A percentile compares a stretch with the other conserved stretches of the same genome.
These are phyloP conservation scores for Smithornis capensis DNA, from an alignment of 2,113 vertebrate genomes.

Conservation along the genomic window DNA sequence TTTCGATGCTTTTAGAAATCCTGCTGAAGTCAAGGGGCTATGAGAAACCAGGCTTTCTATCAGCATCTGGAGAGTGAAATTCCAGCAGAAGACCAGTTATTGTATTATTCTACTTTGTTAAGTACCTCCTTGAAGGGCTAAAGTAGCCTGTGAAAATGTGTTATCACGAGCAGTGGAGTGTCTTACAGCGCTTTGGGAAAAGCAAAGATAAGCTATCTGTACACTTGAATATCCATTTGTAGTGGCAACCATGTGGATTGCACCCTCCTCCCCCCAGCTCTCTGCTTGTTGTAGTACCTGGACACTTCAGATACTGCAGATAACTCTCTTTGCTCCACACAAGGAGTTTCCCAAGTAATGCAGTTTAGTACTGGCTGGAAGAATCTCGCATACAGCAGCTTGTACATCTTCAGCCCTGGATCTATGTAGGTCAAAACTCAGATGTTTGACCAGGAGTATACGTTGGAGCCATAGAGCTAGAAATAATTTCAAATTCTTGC, in stretches of 20 bases:
- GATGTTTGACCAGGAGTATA: neutral
- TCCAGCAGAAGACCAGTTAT: slow-evolving; percentile 16
- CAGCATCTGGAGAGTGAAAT: neutral
- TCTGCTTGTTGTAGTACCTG: neutral
- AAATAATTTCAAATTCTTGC: neutral
- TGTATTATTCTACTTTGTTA: slow-evolving; percentile 31
- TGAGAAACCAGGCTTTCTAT: slow-evolving; percentile 9
- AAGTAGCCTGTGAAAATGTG: slow-evolving; percentile 22
- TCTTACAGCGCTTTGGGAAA: slow-evolving; percentile 24
- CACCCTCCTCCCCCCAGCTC: neutral
- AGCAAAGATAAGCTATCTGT: neutral
- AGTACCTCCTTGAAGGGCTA: slow-evolving; percentile 33
- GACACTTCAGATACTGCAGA: neutral
- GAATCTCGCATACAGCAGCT: neutral
- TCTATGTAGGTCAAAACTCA: neutral
- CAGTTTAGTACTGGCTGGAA: neutral
- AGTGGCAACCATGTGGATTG: neutral
- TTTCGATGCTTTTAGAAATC: slow-evolving; percentile 10
- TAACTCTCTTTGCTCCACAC: neutral
- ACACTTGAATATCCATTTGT: neutral
- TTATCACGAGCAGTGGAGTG: neutral
- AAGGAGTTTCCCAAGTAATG: neutral
- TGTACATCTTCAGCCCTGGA: neutral
- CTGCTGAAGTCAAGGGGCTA: neutral
- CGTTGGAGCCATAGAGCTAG: neutral